These are phyloP conservation scores for Lithobates pipiens DNA, from an alignment of 2,797 vertebrate genomes.

Conservation along the genomic window DNA sequence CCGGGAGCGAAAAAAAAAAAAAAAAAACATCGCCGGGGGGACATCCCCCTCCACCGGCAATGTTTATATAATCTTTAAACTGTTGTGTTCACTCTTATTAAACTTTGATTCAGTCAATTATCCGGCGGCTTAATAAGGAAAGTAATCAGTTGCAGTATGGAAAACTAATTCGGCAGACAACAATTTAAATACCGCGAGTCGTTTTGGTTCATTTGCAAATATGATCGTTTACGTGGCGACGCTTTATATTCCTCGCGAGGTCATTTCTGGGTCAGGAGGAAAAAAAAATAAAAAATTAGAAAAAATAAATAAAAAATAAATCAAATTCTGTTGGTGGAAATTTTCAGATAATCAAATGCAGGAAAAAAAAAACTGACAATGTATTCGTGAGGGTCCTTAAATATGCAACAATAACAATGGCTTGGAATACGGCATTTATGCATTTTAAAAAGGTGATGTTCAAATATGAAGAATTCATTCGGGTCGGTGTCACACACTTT, in stretches of 20 bases:
- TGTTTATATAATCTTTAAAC: slow-evolving; percentile 11
- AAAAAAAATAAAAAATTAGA: too few relatives aligned
- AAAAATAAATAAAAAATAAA: too few relatives aligned
- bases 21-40: not conserved
- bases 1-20: not conserved
- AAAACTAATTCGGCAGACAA: not conserved
- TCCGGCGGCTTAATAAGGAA: slow-evolving; percentile 11
- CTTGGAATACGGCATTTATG: too few relatives aligned
- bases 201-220: not conserved
- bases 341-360: not conserved
- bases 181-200: not conserved
- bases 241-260: not conserved
- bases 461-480: too few relatives aligned
- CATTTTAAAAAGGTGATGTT: too few relatives aligned
- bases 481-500: too few relatives aligned
- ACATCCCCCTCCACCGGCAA: not conserved
- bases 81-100: slow-evolving; percentile 11
- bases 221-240: not conserved
- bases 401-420: too few relatives aligned
- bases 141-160: slow-evolving; percentile 23
- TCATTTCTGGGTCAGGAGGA: not conserved
- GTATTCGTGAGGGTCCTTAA: too few relatives aligned
- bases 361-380: too few relatives aligned
- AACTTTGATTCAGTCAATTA: slow-evolving; percentile 25
- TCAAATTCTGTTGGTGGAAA: not conserved